Evolutionary conservation across 2,888 invertebrate genomes (phyloP), one percentile per base, ranked within the genome.

Genomic region (Lasioglossum malachurum): DNA sequence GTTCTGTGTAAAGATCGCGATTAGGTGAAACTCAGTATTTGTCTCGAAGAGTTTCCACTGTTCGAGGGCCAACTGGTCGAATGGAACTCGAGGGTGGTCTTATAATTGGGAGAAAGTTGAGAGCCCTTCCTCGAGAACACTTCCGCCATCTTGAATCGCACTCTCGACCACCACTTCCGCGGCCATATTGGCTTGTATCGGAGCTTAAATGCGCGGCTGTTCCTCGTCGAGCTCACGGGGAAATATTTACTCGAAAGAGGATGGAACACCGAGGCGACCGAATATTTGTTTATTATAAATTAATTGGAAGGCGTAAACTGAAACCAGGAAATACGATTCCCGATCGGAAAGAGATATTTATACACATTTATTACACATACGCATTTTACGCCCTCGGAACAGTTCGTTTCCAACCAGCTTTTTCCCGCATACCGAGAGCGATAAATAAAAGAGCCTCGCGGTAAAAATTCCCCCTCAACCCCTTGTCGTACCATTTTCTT

Each of bases 131-230:
- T 69, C 69, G 69, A 69, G 69, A 23, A 69, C 69, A 69, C 69
- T 69, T 69, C 69, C 69, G 69, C 69, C 69, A 69, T 69, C 69
- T 69, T 69, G 69, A 69, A 69, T 38, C 69, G 38, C 12, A 38
- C 69, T 10, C 69, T 38, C 69, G 38, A 38, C 38, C 19, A 23
- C 38, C 19, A 69, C 38, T 69, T 69, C 38, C 38, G 23, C 23
- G 38, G n/a, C 38, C 69, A 38, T 69, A 69, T 69, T 69, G 69
- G 69, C 35, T 38, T 38, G 69, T 38, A 23, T 38, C 69, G 10
- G 1, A 38, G 38, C 35, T 69, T 10, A 38, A 44, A 67, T 3
- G 35, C 35, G 67, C 16, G 19, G 67, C 67, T 35, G 31, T 35
- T 67, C 3, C 35, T 64, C 19, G 35, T 19, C 2, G 1, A 4